Base-by-base conservation (phyloP, 1,140 invertebrate species). In the Plectus sambesii region DNA sequence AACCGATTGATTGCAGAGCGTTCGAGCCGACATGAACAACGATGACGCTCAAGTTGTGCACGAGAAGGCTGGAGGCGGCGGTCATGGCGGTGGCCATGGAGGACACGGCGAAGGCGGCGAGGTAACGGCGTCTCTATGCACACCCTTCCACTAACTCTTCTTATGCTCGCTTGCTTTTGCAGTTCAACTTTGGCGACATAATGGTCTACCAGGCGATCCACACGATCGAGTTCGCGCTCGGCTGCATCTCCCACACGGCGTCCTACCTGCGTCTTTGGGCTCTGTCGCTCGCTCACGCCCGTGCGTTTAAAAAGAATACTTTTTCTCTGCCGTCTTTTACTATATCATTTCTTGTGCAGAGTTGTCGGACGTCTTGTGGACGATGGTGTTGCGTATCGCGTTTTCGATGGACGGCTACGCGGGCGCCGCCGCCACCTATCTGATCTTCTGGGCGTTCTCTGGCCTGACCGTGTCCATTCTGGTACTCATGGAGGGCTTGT, bases 241-340 rank as follows among this genome's bases (percentile, higher is more conserved):
- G 88, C 64, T 93, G 86, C 53, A 82, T 96, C 51, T 93, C 87
- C 0, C 87, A 94, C 67, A 94, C 89, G 0, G 90, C 90, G 1
- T 93, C 88, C 0, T 96, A 96, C 71, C 76, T 96, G 6, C 85
- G 90, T 64, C 74, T 96, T 25, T 96, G 90, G 90, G 90, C 90
- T 29, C 73, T 96, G 43, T 92, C 86, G 47, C 76, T 96, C 49
- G 89, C 90, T 58, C 90, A 96, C 74, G 84, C 84, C 47, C 87
- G 84, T 87, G 78, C 82, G 84, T 79, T 38, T 22, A 37, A 15
- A 22, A 5, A 26, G 23, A 12, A 25, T 33, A 5, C 5, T 8
- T 22, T 30, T 6, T 5, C 41, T 42, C 5, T 49, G 19, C 9
- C 42, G 17, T 52, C 53, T 52, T 15, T 20, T 17, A 43, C 8